A percentile compares a stretch with the other conserved stretches of the same genome.
These are phyloP conservation scores for Emydoidea blandingii DNA, from an alignment of 2,797 vertebrate species.

Conservation along the genomic window DNA sequence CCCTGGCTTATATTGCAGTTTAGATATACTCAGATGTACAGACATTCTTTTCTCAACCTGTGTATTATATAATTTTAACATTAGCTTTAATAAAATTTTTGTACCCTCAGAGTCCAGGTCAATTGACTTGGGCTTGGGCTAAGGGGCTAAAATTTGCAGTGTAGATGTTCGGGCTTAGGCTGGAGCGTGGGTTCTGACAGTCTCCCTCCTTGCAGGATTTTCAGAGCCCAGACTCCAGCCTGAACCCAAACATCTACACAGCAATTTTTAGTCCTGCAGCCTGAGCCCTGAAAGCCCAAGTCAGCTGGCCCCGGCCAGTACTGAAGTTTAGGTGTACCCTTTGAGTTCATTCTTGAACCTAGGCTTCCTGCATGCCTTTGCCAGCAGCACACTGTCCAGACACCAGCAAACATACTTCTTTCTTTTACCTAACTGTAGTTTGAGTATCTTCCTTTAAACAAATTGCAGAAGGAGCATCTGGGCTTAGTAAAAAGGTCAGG, in stretches of 20 bases:
- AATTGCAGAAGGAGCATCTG: not conserved
- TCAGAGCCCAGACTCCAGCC: not conserved
- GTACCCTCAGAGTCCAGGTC: not conserved
- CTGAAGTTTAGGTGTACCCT: not conserved
- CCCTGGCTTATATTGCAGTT: not conserved
- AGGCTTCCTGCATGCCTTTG: not conserved
- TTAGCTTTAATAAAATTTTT: too few relatives aligned
- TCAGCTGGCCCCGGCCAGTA: not conserved
- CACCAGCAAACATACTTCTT: not conserved
- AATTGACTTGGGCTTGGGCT: not conserved
- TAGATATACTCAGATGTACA: not conserved
- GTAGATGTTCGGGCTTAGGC: not conserved
- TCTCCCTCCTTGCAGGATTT: not conserved
- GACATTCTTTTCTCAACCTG: too few relatives aligned
- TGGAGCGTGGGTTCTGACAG: not conserved
- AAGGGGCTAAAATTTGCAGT: not conserved
- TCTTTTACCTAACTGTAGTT: not conserved
- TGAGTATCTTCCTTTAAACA: not conserved
- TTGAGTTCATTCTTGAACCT: not conserved
- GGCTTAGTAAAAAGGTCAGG: not conserved
- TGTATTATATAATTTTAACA: too few relatives aligned
- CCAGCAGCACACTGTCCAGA: too few relatives aligned
- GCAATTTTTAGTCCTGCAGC: not conserved
- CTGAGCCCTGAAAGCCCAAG: not conserved
- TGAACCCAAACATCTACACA: not conserved